A percentile compares a stretch with the other conserved stretches of the same genome.
These are phyloP conservation scores for Drosophila leontia DNA, from an alignment of 1,140 invertebrate genomes.

Conservation along the genomic window DNA sequence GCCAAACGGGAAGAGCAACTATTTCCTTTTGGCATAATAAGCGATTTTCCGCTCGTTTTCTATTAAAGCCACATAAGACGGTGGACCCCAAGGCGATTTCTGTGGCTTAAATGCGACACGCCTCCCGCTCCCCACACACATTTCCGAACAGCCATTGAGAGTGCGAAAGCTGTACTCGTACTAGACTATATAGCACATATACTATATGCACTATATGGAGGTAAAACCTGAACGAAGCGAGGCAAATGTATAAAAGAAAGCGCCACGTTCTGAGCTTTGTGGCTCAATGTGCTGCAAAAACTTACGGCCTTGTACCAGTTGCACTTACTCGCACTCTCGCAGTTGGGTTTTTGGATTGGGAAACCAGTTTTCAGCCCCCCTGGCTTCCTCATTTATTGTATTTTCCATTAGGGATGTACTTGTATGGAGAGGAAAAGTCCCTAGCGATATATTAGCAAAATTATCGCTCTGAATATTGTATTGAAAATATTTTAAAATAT, in stretches of 20 bases:
- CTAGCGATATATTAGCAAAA: neutral
- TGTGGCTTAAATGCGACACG: constrained; percentile 77
- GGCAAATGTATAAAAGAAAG: constrained; percentile 74
- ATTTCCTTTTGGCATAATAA: constrained; percentile 68
- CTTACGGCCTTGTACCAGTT: constrained; percentile 80
- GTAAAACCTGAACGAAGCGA: constrained; percentile 50
- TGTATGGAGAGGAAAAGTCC: neutral
- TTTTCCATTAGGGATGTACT: constrained; percentile 47
- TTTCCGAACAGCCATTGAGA: constrained; percentile 34
- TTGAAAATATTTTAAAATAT: neutral
- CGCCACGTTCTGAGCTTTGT: constrained; percentile 76
- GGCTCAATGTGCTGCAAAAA: constrained; percentile 72
- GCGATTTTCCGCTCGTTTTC: constrained; percentile 80
- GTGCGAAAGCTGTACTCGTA: constrained; percentile 12
- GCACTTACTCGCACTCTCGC: constrained; percentile 56
- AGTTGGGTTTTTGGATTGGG: neutral
- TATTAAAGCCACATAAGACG: constrained; percentile 78
- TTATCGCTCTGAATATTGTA: neutral
- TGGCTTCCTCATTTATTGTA: constrained; percentile 62
- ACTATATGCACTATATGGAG: constrained; percentile 11
- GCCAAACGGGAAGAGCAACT: constrained; percentile 26
- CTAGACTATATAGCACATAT: constrained; percentile 16
- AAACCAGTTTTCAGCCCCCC: neutral
- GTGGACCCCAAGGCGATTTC: constrained; percentile 70
- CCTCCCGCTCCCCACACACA: constrained; percentile 44